These are phyloP conservation scores for Stichopus chloronotus DNA, from an alignment of 35 echinoderm and acorn worm genomes.

Conservation along the genomic window DNA sequence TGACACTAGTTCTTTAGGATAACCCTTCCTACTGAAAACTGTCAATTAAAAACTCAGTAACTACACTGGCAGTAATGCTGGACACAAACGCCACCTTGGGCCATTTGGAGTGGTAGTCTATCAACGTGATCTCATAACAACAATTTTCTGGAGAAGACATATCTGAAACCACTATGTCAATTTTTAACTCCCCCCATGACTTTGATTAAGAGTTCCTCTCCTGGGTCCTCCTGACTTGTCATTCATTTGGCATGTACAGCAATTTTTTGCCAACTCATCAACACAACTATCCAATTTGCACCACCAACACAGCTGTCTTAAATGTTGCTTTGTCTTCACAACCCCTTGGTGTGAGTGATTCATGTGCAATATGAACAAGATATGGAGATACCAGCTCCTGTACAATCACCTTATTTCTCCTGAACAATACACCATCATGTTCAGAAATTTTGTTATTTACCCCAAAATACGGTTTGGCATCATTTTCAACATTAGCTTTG, in stretches of 20 bases:
- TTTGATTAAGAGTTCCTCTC: neutral
- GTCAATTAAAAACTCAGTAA: neutral
- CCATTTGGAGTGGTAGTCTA: conserved; percentile 23
- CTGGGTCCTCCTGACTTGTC: neutral
- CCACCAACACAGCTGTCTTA: neutral
- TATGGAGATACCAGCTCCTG: neutral
- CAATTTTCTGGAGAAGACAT: neutral
- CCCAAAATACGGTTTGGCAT: neutral
- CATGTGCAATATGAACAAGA: neutral
- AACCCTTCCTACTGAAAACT: conserved; percentile 26
- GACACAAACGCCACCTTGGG: conserved; percentile 3
- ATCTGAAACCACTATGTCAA: neutral
- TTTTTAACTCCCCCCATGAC: neutral
- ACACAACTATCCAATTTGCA: neutral
- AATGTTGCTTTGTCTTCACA: neutral
- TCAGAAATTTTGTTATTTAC: conserved; percentile 41
- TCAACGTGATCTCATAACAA: conserved; percentile 6
- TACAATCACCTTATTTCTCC: conserved; percentile 56
- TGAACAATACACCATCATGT: conserved; percentile 46
- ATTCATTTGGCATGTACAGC: neutral
- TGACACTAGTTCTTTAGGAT: conserved; percentile 17
- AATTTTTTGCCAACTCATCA: neutral
- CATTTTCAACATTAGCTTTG: neutral
- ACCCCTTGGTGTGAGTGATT: neutral
- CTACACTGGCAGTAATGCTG: neutral